Percentiles rank a stretch among this genome's conserved stretches.
Evolutionary conservation across 64 coral and sea anemone species (phyloP).

Genomic region (Platygyra sinensis): DNA sequence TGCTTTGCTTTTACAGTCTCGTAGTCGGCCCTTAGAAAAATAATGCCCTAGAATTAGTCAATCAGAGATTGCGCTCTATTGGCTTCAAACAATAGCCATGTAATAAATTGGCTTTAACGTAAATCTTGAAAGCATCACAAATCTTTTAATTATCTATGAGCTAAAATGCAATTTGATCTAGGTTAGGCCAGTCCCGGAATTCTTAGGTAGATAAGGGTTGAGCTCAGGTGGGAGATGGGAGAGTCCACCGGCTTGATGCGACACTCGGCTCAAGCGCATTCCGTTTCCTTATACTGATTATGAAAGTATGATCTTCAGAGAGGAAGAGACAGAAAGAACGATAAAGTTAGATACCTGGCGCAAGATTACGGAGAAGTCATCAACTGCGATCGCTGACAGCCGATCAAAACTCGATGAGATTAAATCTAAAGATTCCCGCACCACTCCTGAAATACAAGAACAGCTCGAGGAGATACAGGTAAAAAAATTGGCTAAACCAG

Average conservation of each 20-base stretch:
- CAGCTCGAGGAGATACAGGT: slow-evolving; percentile 38
- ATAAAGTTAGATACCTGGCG: slow-evolving; percentile 34
- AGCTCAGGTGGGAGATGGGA: no score
- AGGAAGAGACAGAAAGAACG: slow-evolving; percentile 13
- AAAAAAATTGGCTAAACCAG: not conserved
- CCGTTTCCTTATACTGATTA: not conserved
- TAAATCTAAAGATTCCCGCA: slow-evolving; percentile 2
- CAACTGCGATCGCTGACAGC: not conserved
- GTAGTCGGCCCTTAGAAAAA: no score
- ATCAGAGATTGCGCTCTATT: no score
- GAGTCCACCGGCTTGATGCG: not conserved
- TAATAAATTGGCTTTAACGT: not conserved
- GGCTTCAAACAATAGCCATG: no score
- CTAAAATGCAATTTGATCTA: no score
- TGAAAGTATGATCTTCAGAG: not conserved
- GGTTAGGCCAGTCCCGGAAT: no score
- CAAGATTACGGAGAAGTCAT: not conserved
- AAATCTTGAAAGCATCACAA: no score
- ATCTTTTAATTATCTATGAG: no score
- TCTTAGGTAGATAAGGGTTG: no score
- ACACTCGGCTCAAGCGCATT: not conserved
- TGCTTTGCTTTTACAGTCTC: no score
- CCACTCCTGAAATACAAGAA: slow-evolving; percentile 38
- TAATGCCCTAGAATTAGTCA: no score
- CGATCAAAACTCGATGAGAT: slow-evolving; percentile 13